A percentile compares a stretch with the other conserved stretches of the same genome.
phyloP scores from a whole-genome alignment of 2,797 vertebrate species.

The Echeneis naucrates region DNA sequence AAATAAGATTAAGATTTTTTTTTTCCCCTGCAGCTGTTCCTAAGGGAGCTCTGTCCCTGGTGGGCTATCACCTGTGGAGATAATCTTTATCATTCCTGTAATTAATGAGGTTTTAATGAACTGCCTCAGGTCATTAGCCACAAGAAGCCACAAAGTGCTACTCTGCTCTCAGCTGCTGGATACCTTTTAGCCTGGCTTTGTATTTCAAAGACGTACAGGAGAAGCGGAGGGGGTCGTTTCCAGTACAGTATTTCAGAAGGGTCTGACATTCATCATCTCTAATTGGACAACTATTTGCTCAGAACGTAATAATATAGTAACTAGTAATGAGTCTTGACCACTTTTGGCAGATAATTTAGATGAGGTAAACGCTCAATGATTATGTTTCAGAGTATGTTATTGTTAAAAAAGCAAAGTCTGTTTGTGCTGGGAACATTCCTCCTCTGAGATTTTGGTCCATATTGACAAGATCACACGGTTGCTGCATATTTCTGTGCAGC shows the following conservation, averaged over 20 bases:
- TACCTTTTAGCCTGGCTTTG: slow-evolving; percentile 8
- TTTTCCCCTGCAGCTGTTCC: slow-evolving; percentile 10
- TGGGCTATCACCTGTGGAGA: slow-evolving; percentile 64
- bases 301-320: neutral
- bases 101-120: slow-evolving; percentile 69
- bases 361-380: neutral
- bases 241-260: neutral
- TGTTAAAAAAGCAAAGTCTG: neutral
- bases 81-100: slow-evolving; percentile 58
- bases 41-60: slow-evolving; percentile 31
- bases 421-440: too few relatives aligned
- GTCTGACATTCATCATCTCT: neutral
- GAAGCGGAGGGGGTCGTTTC: slow-evolving; percentile 13
- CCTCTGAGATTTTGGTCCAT: too few relatives aligned
- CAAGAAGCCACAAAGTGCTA: slow-evolving; percentile 32
- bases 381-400: neutral
- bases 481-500: too few relatives aligned
- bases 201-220: slow-evolving; percentile 21
- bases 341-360: neutral
- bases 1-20: neutral
- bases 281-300: neutral
- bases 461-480: too few relatives aligned
- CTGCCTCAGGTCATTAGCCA: slow-evolving; percentile 53
- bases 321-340: neutral
- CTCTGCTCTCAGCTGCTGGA: slow-evolving; percentile 50